Percentiles rank a stretch among this genome's conserved stretches.
Conservation (phyloP, 1,140 invertebrate genomes). For the Berghia stephanieae region DNA sequence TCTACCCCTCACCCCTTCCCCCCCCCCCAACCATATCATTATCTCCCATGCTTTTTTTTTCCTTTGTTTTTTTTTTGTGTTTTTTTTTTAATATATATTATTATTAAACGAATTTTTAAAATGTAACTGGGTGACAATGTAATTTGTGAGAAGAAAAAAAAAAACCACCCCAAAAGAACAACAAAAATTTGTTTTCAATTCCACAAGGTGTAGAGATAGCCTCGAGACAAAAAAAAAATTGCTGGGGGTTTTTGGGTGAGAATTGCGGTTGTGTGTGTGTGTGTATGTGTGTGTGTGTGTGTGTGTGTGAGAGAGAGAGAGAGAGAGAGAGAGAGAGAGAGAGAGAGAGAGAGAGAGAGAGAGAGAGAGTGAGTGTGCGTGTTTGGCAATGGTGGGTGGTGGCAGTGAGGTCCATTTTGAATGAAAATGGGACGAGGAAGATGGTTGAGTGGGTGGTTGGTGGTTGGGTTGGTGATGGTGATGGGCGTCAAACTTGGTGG, state of each 20-base stretch:
- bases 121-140: neutral
- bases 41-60: neutral
- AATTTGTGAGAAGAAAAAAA: neutral
- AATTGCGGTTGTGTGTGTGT: neutral
- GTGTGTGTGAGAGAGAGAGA: neutral
- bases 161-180: neutral
- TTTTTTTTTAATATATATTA: neutral
- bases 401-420: too few relatives aligned
- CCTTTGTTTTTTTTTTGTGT: neutral
- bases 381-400: too few relatives aligned
- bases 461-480: too few relatives aligned
- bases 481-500: too few relatives aligned
- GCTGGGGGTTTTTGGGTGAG: neutral
- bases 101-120: neutral
- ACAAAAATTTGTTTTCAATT: neutral
- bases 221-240: neutral
- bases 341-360: neutral
- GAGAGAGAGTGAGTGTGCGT: neutral
- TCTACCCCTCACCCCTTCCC: neutral
- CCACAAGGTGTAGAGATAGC: neutral
- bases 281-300: neutral
- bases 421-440: too few relatives aligned
- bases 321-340: constrained; percentile 1
- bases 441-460: too few relatives aligned
- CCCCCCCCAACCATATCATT: neutral